Evolutionary conservation across 2,888 invertebrate genomes (phyloP).

Genomic region (Loripinus fragilis): DNA sequence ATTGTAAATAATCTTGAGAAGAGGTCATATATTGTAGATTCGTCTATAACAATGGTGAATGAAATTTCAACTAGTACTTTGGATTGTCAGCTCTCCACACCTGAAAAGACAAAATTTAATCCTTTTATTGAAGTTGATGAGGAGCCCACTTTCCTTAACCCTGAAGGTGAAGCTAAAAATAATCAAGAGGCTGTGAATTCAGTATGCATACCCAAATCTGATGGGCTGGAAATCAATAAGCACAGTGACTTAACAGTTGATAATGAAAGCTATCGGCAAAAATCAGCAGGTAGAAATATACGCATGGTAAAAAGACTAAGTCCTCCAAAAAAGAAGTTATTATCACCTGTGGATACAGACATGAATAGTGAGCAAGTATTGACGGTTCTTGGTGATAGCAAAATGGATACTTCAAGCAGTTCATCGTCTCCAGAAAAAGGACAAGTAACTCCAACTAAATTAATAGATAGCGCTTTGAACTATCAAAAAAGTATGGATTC

Average conservation of each 20-base stretch:
- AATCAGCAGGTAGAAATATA: neutral
- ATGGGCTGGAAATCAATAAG: neutral
- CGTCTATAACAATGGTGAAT: no score
- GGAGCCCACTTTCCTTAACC: neutral
- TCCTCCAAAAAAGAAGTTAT: neutral
- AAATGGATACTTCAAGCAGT: neutral
- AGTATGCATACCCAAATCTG: neutral
- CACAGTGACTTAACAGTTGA: neutral
- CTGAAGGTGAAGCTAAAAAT: neutral
- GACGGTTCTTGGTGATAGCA: no score
- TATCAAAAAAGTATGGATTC: neutral
- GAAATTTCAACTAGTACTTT: no score
- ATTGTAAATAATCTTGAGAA: no score
- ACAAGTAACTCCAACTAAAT: neutral
- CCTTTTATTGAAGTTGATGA: slow-evolving; percentile 8
- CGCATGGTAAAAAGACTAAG: neutral
- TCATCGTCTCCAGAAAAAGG: neutral
- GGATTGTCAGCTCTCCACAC: no score
- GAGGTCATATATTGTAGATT: no score
- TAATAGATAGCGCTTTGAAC: neutral
- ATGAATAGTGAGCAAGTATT: no score
- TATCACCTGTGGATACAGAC: neutral
- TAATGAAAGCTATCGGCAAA: neutral
- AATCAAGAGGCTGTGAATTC: neutral
- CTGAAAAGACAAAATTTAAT: neutral